Base-by-base conservation (phyloP, 30 jellyfish, hydroid and myxozoan genomes). In the Rhopilema esculentum region DNA sequence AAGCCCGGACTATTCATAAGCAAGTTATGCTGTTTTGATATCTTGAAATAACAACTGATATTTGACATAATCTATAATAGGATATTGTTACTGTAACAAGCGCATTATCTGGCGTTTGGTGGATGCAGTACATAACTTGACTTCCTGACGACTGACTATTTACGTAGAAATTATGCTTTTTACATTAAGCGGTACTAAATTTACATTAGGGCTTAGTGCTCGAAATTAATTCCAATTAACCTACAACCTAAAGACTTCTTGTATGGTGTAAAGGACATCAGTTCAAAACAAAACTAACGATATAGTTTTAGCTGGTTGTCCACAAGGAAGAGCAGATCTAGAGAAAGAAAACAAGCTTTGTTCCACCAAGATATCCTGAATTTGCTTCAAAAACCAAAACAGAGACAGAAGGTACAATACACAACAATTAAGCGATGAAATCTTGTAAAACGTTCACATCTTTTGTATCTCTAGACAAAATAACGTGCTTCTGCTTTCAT, bases 361-460 rank as follows among this genome's bases (percentile, higher is more conserved):
- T 40, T 40, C 57, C 57, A 12, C 57, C 21, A 71, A 66, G 82
- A 80, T 80, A 80, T 80, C 90, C 90, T 80, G 81, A 72, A 49
- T 65, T 66, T 33, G 75, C 27, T 80, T 19, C 28, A 61, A 26
- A 22, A 80, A 66, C 90, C 90, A 50, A 80, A 80, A 80, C 80
- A 80, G 81, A 80, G 90, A 32, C 69, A 78, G 25, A 61, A 1
- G 15, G 48, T 25, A 57, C 88, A 78, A 78, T 25, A 63, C 23
- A 27, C 78, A 62, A 40, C 57, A 40, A 40, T 40, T 40, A 40
- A 40, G 57, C 12, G 57, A 40, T 12, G 57, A 40, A 27, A 27
- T 71, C 64, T n/a, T 30, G 82, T 71, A 71, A 71, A 16, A 71
- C 82, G 66, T 52, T 30, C 82, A 71, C 4, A 8, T 17, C 72